These are phyloP conservation scores for Lordiphosa collinella DNA, from an alignment of 1,140 invertebrate genomes.

Conservation along the genomic window DNA sequence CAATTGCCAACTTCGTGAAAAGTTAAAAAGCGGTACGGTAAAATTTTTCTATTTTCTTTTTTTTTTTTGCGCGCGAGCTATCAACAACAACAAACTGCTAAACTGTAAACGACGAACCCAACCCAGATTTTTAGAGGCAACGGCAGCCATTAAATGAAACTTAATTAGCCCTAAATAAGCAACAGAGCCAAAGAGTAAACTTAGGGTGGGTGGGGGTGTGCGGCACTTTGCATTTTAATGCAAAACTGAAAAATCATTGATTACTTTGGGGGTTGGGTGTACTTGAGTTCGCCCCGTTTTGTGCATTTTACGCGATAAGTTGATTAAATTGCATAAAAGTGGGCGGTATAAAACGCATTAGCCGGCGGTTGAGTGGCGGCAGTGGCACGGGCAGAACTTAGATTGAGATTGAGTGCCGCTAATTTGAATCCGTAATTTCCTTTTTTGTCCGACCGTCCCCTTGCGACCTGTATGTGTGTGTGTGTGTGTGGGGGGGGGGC, in stretches of 20 bases:
- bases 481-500: constrained; percentile 21
- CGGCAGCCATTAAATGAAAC: constrained; percentile 48
- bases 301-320: constrained; percentile 61
- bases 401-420: constrained; percentile 75
- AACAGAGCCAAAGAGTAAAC: constrained; percentile 44
- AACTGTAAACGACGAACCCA: constrained; percentile 36
- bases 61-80: constrained; percentile 3
- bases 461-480: constrained; percentile 2
- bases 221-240: constrained; percentile 46
- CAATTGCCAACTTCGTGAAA: constrained; percentile 43
- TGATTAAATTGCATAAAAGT: constrained; percentile 74
- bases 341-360: constrained; percentile 57
- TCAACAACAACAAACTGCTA: constrained; percentile 41
- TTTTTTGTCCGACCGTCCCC: constrained; percentile 18
- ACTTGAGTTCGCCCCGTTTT: constrained; percentile 26
- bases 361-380: constrained; percentile 39
- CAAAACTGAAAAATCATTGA: constrained; percentile 64
- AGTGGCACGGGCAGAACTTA: constrained; percentile 36
- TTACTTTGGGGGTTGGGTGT: constrained; percentile 25
- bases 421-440: constrained; percentile 76
- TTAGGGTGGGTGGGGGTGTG: not conserved
- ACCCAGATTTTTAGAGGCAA: constrained; percentile 28
- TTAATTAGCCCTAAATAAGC: constrained; percentile 69
- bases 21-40: constrained; percentile 47
- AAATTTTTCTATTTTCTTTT: constrained; percentile 30